Evolutionary conservation across 2,113 vertebrate genomes (phyloP).

Genomic region (Anas platyrhynchos): DNA sequence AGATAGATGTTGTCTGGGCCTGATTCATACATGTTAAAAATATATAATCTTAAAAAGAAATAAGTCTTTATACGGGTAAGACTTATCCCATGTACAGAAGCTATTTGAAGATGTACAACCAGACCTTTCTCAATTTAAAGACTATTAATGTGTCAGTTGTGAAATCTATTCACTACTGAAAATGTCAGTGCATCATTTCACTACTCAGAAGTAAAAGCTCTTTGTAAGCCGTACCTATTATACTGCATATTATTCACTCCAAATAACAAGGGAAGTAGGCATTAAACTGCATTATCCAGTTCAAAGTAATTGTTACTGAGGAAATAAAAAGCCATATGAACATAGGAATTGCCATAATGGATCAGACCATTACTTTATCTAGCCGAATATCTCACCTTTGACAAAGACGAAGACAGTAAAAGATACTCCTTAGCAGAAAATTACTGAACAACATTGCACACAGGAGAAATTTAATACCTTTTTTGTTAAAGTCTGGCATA

Average conservation of each 20-base stretch:
- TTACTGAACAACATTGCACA: conserved; percentile 1
- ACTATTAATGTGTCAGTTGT: conserved; percentile 27
- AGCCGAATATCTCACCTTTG: conserved; percentile 38
- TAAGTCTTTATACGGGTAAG: background rate
- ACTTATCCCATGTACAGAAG: background rate
- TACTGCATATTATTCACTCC: conserved; percentile 31
- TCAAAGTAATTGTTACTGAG: conserved; percentile 42
- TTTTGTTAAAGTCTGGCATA: background rate
- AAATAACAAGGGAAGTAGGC: conserved; percentile 45
- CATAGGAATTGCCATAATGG: conserved; percentile 15
- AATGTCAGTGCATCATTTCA: conserved; percentile 58
- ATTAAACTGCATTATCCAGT: conserved; percentile 51
- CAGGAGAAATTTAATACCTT: background rate
- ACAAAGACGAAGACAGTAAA: background rate
- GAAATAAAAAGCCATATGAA: conserved; percentile 43
- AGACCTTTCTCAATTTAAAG: conserved; percentile 24
- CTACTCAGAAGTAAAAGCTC: conserved; percentile 29
- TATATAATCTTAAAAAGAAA: background rate
- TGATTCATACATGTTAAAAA: background rate
- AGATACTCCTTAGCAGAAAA: background rate
- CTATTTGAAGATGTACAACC: conserved; percentile 10
- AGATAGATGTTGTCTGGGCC: background rate
- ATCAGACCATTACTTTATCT: conserved; percentile 30
- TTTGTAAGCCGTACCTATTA: conserved; percentile 38
- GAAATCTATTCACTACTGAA: conserved; percentile 53